Evolutionary conservation across 1,140 invertebrate species (phyloP), one percentile per base, ranked within the genome.

Genomic region (Lordiphosa clarofinis): DNA sequence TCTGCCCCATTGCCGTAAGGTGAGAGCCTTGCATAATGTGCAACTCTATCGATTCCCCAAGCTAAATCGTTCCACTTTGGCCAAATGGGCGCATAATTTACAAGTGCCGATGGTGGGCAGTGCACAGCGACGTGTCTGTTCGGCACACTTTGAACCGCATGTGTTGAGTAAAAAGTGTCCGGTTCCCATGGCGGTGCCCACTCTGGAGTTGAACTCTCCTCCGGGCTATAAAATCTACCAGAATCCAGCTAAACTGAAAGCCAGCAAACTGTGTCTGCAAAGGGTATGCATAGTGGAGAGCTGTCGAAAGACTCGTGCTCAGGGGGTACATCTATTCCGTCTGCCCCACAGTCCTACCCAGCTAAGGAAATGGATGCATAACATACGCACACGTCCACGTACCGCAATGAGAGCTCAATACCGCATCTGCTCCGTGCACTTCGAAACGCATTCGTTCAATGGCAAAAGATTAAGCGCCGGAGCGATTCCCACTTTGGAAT

Each of bases 161-260:
- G 86, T 88, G 7, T 43, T 88, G 2, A 88, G 81, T 21, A 88
- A 88, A 8, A 86, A 86, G 49, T 88, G 86, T 36, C 86, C 86
- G n/a, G 82, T 88, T 28, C 68, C 76, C 9, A 37, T 78, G 59
- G 75, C 86, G 3, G 86, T 88, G 38, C 86, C 86, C 6, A 88
- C 86, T 4, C 33, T 88, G 1, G 81, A 88, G n/a, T 46, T 88
- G 0, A 88, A 88, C 35, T 50, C 67, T 0, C 86, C 86, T 0
- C 52, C 79, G 1, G 86, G 86, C 4, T 71, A 86, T 24, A 88
- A 88, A 53, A 84, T 88, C 31, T 88, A 88, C 46, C 86, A 84
- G 48, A 88, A 88, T 59, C 86, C 86, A 8, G 70, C 81, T 6
- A 87, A 87, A 50, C 55, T 88, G 0, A 79, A 79, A 62, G 69